Percentiles rank a stretch among this genome's conserved stretches.
Conservation (phyloP, 2,113 vertebrate species). For the Laticauda laticaudata region DNA sequence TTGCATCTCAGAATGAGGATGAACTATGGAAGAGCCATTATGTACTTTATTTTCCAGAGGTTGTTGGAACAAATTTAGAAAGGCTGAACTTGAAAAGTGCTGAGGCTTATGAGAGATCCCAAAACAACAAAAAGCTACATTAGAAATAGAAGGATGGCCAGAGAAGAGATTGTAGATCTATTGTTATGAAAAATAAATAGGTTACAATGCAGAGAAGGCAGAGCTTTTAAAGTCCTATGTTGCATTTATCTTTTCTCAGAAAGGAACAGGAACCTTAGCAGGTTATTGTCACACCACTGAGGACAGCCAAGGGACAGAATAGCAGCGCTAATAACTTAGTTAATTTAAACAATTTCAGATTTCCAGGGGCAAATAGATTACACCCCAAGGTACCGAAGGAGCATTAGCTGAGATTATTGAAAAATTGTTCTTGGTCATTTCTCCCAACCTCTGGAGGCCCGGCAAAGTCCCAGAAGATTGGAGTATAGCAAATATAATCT, state of each 20-base stretch:
- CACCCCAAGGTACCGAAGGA: neutral
- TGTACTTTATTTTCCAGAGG: neutral
- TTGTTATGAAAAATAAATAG: neutral
- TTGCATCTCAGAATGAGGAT: neutral
- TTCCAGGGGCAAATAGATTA: neutral
- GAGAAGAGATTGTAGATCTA: neutral
- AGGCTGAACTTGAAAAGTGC: neutral
- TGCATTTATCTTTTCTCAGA: neutral
- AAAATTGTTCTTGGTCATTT: neutral
- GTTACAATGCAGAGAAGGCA: neutral
- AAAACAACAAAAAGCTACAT: neutral
- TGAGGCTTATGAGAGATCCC: neutral
- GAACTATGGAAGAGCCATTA: neutral
- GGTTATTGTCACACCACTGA: neutral
- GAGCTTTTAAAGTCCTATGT: neutral
- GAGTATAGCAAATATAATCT: neutral
- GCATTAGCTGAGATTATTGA: neutral
- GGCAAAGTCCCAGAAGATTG: neutral
- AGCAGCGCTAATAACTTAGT: neutral
- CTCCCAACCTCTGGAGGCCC: neutral
- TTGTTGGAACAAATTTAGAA: neutral
- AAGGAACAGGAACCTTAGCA: neutral
- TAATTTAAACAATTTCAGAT: neutral
- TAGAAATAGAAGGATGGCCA: neutral
- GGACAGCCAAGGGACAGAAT: neutral